These are phyloP conservation scores for Cerceris rybyensis DNA, from an alignment of 2,888 invertebrate genomes.

Conservation along the genomic window DNA sequence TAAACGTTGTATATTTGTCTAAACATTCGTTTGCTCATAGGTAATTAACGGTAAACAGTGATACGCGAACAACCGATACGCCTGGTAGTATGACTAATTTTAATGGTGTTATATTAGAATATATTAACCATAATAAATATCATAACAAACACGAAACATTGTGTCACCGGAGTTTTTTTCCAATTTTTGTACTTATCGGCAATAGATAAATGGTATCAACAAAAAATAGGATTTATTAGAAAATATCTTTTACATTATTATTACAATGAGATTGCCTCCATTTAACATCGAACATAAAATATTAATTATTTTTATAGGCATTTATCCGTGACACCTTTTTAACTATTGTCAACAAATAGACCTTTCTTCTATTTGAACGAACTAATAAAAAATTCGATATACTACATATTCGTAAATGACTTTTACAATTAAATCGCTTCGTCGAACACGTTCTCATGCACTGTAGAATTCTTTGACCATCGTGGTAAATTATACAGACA, in stretches of 20 bases:
- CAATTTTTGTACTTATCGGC: too few species aligned
- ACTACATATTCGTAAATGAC: conserved; percentile 86
- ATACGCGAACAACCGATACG: too few species aligned
- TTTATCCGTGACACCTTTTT: conserved; percentile 86
- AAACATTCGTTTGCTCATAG: too few species aligned
- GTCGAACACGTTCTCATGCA: conserved; percentile 73
- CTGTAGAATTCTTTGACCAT: conserved; percentile 60
- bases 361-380: conserved; percentile 91
- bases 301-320: conserved; percentile 78
- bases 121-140: too few species aligned
- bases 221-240: too few species aligned
- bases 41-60: too few species aligned
- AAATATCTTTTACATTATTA: conserved; percentile 34
- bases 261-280: not conserved
- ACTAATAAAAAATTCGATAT: conserved; percentile 87
- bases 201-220: too few species aligned
- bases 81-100: too few species aligned
- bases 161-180: too few species aligned
- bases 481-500: conserved; percentile 82
- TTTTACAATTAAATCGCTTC: conserved; percentile 81
- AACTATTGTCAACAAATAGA: conserved; percentile 85
- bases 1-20: too few species aligned
- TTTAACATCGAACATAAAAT: not conserved
- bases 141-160: too few species aligned
- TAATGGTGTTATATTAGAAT: too few species aligned